A percentile compares a stretch with the other conserved stretches of the same genome.
These are phyloP conservation scores for Diadromus collaris DNA, from an alignment of 2,888 invertebrate genomes.

Conservation along the genomic window DNA sequence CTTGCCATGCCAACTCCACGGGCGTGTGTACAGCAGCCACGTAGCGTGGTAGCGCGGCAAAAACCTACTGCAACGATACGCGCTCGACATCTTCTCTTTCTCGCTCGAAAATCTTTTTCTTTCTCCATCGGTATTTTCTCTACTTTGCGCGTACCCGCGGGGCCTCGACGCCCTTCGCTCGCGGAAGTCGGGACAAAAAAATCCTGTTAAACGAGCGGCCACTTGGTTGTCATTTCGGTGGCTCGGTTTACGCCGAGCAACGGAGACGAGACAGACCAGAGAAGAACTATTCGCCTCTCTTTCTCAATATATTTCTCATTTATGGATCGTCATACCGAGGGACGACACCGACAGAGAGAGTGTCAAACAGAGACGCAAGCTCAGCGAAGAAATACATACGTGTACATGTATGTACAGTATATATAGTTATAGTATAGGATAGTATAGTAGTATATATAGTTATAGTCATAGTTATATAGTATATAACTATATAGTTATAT, in stretches of 20 bases:
- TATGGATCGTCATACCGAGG: slow-evolving; percentile 49
- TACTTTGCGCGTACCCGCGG: slow-evolving; percentile 28
- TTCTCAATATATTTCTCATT: slow-evolving; percentile 56
- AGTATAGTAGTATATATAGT: too few species aligned
- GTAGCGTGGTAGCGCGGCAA: slow-evolving; percentile 62
- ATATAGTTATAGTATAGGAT: too few species aligned
- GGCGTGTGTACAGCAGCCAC: slow-evolving; percentile 16
- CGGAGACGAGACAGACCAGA: background rate
- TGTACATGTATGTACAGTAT: background rate
- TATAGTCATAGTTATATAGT: slow-evolving; percentile 3
- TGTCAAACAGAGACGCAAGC: background rate
- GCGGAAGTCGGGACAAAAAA: slow-evolving; percentile 67
- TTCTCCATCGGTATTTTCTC: slow-evolving; percentile 8
- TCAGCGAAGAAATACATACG: slow-evolving; percentile 26
- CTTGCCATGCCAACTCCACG: slow-evolving; percentile 34
- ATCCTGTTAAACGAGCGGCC: slow-evolving; percentile 71
- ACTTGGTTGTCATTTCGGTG: slow-evolving; percentile 60
- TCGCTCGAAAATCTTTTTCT: slow-evolving; percentile 32
- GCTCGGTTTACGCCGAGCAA: background rate
- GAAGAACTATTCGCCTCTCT: slow-evolving; percentile 13
- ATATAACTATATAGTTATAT: slow-evolving; percentile 22
- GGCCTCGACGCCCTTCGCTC: slow-evolving; percentile 52
- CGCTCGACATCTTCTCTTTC: slow-evolving; percentile 44
- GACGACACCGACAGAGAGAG: background rate
- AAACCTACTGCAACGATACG: slow-evolving; percentile 72